Base-by-base conservation (phyloP, 2,113 vertebrate species). In the Motacilla alba region DNA sequence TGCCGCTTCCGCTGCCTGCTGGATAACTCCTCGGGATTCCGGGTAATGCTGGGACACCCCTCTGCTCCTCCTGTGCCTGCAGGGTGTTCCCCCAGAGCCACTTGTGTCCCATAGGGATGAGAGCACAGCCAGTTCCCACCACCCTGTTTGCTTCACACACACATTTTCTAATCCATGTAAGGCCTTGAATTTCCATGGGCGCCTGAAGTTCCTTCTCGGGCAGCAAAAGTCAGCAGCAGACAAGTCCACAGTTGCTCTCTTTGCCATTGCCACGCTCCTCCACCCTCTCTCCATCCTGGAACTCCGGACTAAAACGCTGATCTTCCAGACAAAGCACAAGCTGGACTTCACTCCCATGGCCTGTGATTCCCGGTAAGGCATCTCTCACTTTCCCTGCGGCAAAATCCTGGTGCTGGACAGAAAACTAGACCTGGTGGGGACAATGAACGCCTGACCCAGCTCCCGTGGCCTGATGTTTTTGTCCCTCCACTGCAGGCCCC, bases 1-100 rank as follows among this genome's bases (percentile, higher is more conserved):
- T 99, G 98, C 79, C 97, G 97, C 66, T 98, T 99, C 96, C 97
- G 97, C 83, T 99, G 98, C 93, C 96, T 99, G 43, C 96, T 99
- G 92, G 98, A 98, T 91, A 98, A 98, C 78, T 98, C 98, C 63
- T 98, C 97, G 0, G 98, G 98, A 44, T 99, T 99, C 81, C 97
- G 98, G 97, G 98, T 98, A 97, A 86, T 3, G 7, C 66, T 2
- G 6, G 69, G 46, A 58, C 30, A 13, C 8, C 30, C 37, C 27
- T 28, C 13, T 56, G 2, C 10, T 33, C 53, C 33, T 20, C 7
- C 49, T 55, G 39, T 41, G 24, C 50, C n/a, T 8, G 4, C 68
- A 39, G 62, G 3, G 1, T 27, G 24, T 55, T 91, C 23, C 41
- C 20, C 14, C 7, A 47, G 18, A 31, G 21, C 22, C 35, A 6